Evolutionary conservation across 2,888 invertebrate genomes (phyloP), one percentile per base, ranked within the genome.

Genomic region (Sarcophaga carnaria): DNA sequence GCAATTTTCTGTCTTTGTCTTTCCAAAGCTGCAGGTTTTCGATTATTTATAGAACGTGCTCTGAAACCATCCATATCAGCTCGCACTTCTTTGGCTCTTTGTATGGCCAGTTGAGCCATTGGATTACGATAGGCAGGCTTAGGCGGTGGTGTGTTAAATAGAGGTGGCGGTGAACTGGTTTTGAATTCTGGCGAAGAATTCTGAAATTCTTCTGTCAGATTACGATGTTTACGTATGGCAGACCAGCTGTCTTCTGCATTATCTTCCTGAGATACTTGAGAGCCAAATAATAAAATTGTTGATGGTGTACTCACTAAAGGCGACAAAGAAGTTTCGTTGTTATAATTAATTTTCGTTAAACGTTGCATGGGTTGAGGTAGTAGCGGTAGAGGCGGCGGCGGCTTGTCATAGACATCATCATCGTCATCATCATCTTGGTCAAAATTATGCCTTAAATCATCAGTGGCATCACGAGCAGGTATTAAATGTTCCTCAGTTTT

Each of bases 141-240:
- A 12, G 90, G 81, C 63, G 83, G 75, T 25, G 78, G 54, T 6
- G 62, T 64, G 12, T 62, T 66, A 47, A 20, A 27, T 4, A 3
- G 4, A 1, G 75, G 25, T 4, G 78, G 60, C 11, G 69, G 62
- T n/a, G 81, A 80, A 70, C 59, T 59, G 20, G 25, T 62, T 54
- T 69, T 64, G 6, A 72, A 14, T 17, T 67, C 86, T 71, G 80
- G 76, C 2, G 64, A 22, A 64, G 79, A 6, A 47, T 84, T 70
- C 67, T 88, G 85, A 27, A 91, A 88, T 92, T 90, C 94, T 92
- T 90, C 94, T 90, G 90, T 91, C 83, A 92, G 88, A 87, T 89
- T 83, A 66, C 95, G 93, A 89, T 95, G 95, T 82, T 94, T 93
- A 0, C 94, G 93, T 86, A 95, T 93, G 85, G 95, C 92, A 62